Percentiles rank a stretch among this genome's conserved stretches.
Conservation (phyloP, 2,797 vertebrate species). For the Hippoglossus hippoglossus region DNA sequence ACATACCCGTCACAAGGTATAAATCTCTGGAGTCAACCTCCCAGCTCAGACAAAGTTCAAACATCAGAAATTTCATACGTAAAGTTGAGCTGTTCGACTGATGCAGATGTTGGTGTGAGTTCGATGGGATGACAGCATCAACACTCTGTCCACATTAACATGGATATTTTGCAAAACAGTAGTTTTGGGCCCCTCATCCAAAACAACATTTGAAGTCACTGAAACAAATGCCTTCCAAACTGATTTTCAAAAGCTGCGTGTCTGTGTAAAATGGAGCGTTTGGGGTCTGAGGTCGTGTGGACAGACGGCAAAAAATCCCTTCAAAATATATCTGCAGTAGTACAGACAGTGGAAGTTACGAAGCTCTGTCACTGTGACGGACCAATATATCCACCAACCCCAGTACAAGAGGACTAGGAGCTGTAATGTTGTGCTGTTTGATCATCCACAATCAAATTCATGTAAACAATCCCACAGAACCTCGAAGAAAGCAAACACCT, state of each 20-base stretch:
- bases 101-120: constrained; percentile 64
- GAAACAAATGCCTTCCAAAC: too few species aligned
- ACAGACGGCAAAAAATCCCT: too few species aligned
- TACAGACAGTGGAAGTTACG: constrained; percentile 63
- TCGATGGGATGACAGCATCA: too few species aligned
- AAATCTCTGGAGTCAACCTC: constrained; percentile 22
- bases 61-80: constrained; percentile 39
- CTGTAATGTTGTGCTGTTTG: constrained; percentile 35
- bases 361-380: constrained; percentile 60
- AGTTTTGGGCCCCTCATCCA: too few species aligned
- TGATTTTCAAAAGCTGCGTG: too few species aligned
- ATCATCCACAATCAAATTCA: constrained; percentile 24
- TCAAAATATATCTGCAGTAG: constrained; percentile 13
- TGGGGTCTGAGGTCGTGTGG: too few species aligned
- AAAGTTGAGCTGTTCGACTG: constrained; percentile 38
- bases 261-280: too few species aligned
- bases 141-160: too few species aligned
- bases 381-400: constrained; percentile 45
- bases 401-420: constrained; percentile 55
- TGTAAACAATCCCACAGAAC: constrained; percentile 12
- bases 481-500: constrained; percentile 4
- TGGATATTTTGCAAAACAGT: too few species aligned
- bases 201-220: too few species aligned
- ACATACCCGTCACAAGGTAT: not conserved
- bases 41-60: not conserved